A percentile compares a stretch with the other conserved stretches of the same genome.
Evolutionary conservation across 2,888 invertebrate genomes (phyloP).

Genomic region (Nomada goodeniana): DNA sequence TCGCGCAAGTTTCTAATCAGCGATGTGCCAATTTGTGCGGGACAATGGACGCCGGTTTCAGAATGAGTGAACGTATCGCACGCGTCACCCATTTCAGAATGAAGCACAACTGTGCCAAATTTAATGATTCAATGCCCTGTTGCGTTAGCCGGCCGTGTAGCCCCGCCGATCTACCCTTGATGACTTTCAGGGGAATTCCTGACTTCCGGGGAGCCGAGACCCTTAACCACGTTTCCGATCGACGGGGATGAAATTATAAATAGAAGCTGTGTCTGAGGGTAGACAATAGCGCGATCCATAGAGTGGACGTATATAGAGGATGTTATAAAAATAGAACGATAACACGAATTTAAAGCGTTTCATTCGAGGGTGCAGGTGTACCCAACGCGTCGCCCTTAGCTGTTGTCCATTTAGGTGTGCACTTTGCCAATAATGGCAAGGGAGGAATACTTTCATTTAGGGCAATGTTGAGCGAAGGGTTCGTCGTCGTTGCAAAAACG

Average conservation of each 20-base stretch:
- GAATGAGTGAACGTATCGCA: conserved; percentile 68
- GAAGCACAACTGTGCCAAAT: conserved; percentile 75
- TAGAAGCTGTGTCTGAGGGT: conserved; percentile 47
- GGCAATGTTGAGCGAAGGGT: too few species aligned
- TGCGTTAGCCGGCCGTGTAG: conserved; percentile 35
- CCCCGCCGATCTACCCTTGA: background rate
- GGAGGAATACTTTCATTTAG: too few species aligned
- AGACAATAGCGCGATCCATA: conserved; percentile 42
- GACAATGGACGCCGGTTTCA: conserved; percentile 74
- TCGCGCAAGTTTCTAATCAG: conserved; percentile 78
- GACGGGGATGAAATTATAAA: conserved; percentile 49
- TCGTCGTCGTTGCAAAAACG: too few species aligned
- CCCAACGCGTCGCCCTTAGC: background rate
- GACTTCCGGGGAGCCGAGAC: conserved; percentile 24
- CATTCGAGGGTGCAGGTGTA: background rate
- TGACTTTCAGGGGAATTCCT: conserved; percentile 21
- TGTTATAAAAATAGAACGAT: conserved; percentile 46
- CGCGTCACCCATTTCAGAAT: conserved; percentile 60
- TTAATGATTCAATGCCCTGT: conserved; percentile 67
- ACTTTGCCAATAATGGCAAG: background rate
- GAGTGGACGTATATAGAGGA: conserved; percentile 17
- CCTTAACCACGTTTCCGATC: conserved; percentile 39
- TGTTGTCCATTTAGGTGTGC: background rate
- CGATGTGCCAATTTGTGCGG: conserved; percentile 78
- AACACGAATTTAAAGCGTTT: conserved; percentile 37